Evolutionary conservation across 2,113 vertebrate genomes (phyloP).

Genomic region (Cyanoderma ruficeps): DNA sequence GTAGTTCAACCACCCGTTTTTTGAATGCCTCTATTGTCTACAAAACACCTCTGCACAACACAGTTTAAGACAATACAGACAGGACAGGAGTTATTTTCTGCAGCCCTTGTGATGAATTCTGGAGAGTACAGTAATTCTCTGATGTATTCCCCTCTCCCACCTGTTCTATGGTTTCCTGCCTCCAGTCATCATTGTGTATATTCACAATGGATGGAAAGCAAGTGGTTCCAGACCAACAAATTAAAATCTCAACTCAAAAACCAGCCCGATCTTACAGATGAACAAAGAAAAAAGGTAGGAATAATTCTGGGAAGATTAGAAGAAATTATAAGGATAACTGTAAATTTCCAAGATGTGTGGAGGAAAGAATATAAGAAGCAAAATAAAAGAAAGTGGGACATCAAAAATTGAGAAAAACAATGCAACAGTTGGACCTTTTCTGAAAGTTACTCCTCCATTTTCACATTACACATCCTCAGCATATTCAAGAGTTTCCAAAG

Average conservation of each 20-base stretch:
- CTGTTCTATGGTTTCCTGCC: not conserved
- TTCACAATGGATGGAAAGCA: not conserved
- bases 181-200: not conserved
- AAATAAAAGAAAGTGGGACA: not conserved
- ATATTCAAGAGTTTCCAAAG: not conserved
- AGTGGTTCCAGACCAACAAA: not conserved
- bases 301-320: not conserved
- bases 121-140: not conserved
- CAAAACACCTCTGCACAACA: not conserved
- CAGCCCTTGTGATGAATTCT: not conserved
- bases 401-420: not conserved
- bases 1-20: not conserved
- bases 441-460: not conserved
- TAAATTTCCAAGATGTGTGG: not conserved
- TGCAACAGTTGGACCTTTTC: not conserved
- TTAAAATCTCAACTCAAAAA: not conserved
- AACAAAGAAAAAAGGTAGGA: not conserved
- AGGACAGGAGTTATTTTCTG: not conserved
- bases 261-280: not conserved
- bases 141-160: not conserved
- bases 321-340: not conserved
- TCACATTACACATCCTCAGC: accelerated
- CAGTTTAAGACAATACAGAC: not conserved
- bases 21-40: not conserved
- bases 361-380: not conserved